Conservation (phyloP, 2,113 vertebrate species). For the Bufo gargarizans region DNA sequence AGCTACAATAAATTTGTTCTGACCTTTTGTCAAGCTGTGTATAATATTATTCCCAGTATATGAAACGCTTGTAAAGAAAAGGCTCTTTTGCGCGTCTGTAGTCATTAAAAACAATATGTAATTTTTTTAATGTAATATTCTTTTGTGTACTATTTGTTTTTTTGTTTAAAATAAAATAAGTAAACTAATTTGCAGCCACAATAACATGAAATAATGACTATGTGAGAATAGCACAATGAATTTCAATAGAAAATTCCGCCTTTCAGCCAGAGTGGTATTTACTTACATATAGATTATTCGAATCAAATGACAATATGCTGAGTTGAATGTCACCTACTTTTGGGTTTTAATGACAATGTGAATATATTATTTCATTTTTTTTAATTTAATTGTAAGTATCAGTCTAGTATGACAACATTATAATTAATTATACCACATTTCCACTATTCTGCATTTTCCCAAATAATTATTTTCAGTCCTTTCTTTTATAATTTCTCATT, state of each 20-base stretch:
- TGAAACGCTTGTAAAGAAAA: slow-evolving; percentile 65
- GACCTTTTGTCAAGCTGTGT: slow-evolving; percentile 65
- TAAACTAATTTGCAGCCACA: slow-evolving; percentile 13
- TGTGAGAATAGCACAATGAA: not conserved
- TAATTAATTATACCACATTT: slow-evolving; percentile 25
- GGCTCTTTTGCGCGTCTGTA: slow-evolving; percentile 60
- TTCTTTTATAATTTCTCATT: slow-evolving; percentile 22
- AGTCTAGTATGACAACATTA: slow-evolving; percentile 12
- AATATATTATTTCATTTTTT: not conserved
- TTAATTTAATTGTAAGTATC: slow-evolving; percentile 12
- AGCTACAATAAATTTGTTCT: slow-evolving; percentile 63
- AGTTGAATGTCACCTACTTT: slow-evolving; percentile 7
- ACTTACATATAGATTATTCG: slow-evolving; percentile 20
- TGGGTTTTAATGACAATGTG: not conserved
- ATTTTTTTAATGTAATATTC: slow-evolving; percentile 29
- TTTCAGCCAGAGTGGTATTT: slow-evolving; percentile 22
- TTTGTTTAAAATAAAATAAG: slow-evolving; percentile 27
- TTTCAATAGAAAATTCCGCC: not conserved
- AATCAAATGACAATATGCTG: slow-evolving; percentile 8
- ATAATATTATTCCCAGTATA: slow-evolving; percentile 69
- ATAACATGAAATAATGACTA: slow-evolving; percentile 29
- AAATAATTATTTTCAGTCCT: not conserved
- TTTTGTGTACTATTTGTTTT: slow-evolving; percentile 26
- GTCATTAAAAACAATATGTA: slow-evolving; percentile 60
- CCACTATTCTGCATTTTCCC: not conserved